phyloP scores from a whole-genome alignment of 2,888 invertebrate species.

The Drosophila siamana region DNA sequence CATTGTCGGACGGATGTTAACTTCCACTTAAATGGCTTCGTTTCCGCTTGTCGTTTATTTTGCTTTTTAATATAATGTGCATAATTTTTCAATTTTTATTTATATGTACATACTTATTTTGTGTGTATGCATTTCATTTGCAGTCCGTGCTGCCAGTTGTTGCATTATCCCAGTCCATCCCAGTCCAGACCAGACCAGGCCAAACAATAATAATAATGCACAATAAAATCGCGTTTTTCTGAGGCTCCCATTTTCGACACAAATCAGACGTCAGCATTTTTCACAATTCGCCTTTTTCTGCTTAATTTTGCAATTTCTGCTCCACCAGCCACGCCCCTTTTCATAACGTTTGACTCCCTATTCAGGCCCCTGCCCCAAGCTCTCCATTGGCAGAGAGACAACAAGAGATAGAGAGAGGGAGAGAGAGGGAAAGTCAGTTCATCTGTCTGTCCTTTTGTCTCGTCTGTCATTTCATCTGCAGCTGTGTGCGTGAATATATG shows the following conservation, averaged over 20 bases:
- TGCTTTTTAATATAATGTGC: conserved; percentile 79
- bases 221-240: conserved; percentile 55
- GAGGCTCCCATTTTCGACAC: conserved; percentile 62
- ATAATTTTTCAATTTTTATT: conserved; percentile 82
- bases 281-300: conserved; percentile 69
- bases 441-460: conserved; percentile 20
- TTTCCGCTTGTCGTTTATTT: conserved; percentile 84
- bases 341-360: conserved; percentile 14
- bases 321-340: conserved; percentile 43
- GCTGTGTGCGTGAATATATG: conserved; percentile 70
- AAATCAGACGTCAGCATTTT: conserved; percentile 83
- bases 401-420: not conserved
- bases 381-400: conserved; percentile 2
- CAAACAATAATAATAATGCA: conserved; percentile 63
- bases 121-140: conserved; percentile 77
- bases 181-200: conserved; percentile 24
- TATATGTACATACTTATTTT: conserved; percentile 67
- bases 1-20: conserved; percentile 81
- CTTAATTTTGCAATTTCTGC: conserved; percentile 77
- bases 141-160: conserved; percentile 36
- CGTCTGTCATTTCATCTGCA: conserved; percentile 62
- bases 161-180: conserved; percentile 46
- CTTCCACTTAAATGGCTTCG: conserved; percentile 85
- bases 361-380: not conserved
- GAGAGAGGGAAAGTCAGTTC: conserved; percentile 5